These are phyloP conservation scores for Choristoneura fumiferana DNA, from an alignment of 1,140 invertebrate species.

Conservation along the genomic window DNA sequence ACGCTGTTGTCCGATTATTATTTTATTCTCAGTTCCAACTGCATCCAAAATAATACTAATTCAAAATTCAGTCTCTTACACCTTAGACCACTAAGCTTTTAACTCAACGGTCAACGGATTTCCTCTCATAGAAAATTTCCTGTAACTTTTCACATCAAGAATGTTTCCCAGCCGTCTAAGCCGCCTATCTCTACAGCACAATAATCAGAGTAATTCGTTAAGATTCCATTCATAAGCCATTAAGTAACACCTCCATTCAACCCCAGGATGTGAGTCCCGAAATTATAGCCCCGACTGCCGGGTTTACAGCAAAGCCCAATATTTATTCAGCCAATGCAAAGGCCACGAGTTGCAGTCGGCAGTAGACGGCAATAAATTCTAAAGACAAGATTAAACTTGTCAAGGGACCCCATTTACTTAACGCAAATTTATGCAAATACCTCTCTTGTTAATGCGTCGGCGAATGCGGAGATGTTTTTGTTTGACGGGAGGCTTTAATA, in stretches of 20 bases:
- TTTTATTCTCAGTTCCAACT: too few species aligned
- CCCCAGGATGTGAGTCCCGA: not conserved
- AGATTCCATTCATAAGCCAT: too few species aligned
- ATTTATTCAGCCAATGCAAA: conserved; percentile 65
- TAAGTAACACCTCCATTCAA: not conserved
- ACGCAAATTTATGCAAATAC: conserved; percentile 77
- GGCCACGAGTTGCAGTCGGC: conserved; percentile 49
- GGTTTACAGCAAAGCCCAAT: conserved; percentile 51
- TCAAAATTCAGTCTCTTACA: not conserved
- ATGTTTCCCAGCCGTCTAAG: conserved; percentile 10
- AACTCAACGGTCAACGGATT: conserved; percentile 18
- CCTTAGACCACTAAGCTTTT: conserved; percentile 15
- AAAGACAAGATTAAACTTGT: conserved; percentile 77
- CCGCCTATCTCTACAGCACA: conserved; percentile 2
- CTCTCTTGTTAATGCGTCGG: conserved; percentile 51
- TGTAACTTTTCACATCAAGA: conserved; percentile 16
- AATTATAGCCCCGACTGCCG: conserved; percentile 10
- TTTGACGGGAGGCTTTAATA: conserved; percentile 34
- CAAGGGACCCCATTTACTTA: conserved; percentile 74
- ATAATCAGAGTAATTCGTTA: not conserved
- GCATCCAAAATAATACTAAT: too few species aligned
- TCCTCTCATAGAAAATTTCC: conserved; percentile 18
- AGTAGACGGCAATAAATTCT: conserved; percentile 67
- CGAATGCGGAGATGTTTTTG: conserved; percentile 61
- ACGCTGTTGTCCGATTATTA: too few species aligned